Evolutionary conservation across 2,113 vertebrate genomes (phyloP), one percentile per base, ranked within the genome.

Genomic region (Leptobrachium ailaonicum): DNA sequence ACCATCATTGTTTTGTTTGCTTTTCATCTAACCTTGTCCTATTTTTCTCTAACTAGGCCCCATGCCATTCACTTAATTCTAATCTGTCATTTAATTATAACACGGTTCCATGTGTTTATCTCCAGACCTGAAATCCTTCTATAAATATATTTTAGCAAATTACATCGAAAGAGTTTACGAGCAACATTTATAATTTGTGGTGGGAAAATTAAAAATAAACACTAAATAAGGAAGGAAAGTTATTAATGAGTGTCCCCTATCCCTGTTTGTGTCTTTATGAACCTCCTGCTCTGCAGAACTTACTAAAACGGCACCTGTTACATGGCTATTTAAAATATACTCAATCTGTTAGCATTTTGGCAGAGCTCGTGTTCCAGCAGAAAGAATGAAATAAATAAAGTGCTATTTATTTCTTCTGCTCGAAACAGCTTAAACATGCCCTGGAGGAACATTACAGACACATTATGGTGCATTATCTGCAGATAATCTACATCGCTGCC

Each of bases 301-400:
- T 71, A 75, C 64, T 81, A 75, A 69, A 75, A 42, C 73, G 71
- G 79, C 71, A 75, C 79, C 79, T 81, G 79, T 72, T 81, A 69
- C 72, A 69, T 41, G 54, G 47, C 71, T 69, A 81, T 81, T 81
- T 75, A 80, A 80, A 80, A 80, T 66, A 81, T 75, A 69, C 72
- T 69, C 79, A 75, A 80, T 81, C 79, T 81, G 79, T 69, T 81
- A 47, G 66, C 66, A 62, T 75, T 80, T 80, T 80, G 79, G 79
- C 71, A 62, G 63, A 45, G 66, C 8, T 63, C 42, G 11, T 44
- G 71, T 56, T 75, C 72, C 79, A 81, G 79, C 53, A 75, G 56
- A 77, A 69, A 74, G 70, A 62, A 81, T 62, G 63, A 75, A 69
- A 75, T 81, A 81, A 75, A 81, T 81, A 81, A 81, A 81, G 43